Evolutionary conservation across 2,113 vertebrate species (phyloP), one percentile per base, ranked within the genome.

Genomic region (Chunga burmeisteri): DNA sequence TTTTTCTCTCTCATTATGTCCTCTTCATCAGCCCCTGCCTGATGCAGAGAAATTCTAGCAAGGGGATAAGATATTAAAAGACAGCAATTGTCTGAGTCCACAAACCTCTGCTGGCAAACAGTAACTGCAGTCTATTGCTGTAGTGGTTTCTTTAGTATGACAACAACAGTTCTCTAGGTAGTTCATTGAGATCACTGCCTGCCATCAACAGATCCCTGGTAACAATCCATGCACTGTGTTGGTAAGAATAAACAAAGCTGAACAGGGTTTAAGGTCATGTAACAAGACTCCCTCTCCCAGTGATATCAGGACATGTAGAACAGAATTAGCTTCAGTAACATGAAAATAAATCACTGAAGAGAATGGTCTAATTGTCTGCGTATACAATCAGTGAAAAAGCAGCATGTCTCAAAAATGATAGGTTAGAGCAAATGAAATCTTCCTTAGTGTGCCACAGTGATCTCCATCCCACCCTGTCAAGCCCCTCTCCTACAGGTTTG

Each of bases 271-370:
- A 66, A 70, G 22, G 26, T 78, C 46, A 29, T 32, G 17, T n/a
- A 80, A 72, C 0, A 0, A 74, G n/a, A 34, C 10, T 86, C 16
- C 38, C 11, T 70, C 38, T 84, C 61, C 34, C 40, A 63, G 2
- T 20, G 32, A 40, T 18, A 68, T 34, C 68, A 86, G 52, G 30
- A 68, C 13, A 18, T 12, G 25, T 16, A 79, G 52, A 89, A 74
- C 4, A 66, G 58, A 92, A n/a, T 58, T 61, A 16, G 6, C 23
- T 84, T 81, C n/a, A 3, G 4, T 34, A 63, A 62, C 0, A 0
- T 30, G 42, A 71, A 81, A 89, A 47, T 19, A 38, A 71, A 40
- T 47, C 32, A 71, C 32, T 50, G 20, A 74, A 59, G 56, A 81
- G 22, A 93, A 84, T 30, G 21, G 14, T 59, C 30, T 47, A 38